A percentile compares a stretch with the other conserved stretches of the same genome.
Conservation (phyloP, 2,113 vertebrate genomes). For the Mixornis gularis region DNA sequence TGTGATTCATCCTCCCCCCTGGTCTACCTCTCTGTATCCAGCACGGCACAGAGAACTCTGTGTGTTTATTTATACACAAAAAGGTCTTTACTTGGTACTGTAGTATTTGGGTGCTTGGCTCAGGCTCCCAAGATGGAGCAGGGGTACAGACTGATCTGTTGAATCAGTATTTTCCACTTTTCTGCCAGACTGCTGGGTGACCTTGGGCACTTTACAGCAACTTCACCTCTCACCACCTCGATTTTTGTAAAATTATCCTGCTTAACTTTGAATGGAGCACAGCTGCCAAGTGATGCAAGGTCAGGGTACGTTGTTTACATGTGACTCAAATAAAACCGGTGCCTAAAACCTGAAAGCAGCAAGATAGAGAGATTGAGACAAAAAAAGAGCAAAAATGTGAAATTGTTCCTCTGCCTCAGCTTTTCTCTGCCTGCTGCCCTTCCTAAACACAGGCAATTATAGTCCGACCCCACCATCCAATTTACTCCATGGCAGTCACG, state of each 20-base stretch:
- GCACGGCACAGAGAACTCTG: not conserved
- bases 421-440: not conserved
- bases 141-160: not conserved
- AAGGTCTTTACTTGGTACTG: not conserved
- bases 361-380: not conserved
- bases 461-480: not conserved
- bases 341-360: not conserved
- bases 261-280: not conserved
- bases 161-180: not conserved
- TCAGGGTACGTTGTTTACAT: not conserved
- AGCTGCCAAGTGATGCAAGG: not conserved
- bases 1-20: slow-evolving; percentile 31
- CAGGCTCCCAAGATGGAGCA: not conserved
- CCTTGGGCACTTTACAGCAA: not conserved
- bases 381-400: not conserved
- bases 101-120: not conserved
- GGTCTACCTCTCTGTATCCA: slow-evolving; percentile 27
- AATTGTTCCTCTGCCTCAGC: not conserved
- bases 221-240: not conserved
- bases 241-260: not conserved
- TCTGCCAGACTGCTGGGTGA: not conserved
- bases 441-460: not conserved
- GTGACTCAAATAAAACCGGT: not conserved
- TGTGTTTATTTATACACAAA: slow-evolving; percentile 17
- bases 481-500: not conserved